Base-by-base conservation (phyloP, 2,113 vertebrate species). In the Prunella himalayana region DNA sequence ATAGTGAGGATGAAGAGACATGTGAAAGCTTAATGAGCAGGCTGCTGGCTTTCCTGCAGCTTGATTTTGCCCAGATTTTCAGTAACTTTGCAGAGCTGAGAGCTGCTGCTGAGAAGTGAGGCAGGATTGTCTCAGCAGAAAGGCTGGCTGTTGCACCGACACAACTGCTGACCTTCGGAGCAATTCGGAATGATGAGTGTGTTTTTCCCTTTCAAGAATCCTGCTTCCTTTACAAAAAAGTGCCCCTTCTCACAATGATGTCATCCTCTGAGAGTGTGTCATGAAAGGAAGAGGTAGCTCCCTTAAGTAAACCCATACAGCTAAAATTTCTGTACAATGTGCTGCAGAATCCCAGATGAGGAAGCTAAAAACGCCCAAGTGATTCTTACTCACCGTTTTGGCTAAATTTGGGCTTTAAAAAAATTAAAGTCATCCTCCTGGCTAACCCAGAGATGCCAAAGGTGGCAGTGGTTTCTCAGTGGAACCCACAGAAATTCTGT, bases 131-230 rank as follows among this genome's bases (percentile, higher is more conserved):
- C 66, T 88, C 39, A 59, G 84, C 53, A 89, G 73, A 66, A n/a
- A 71, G n/a, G 21, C 1, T 69, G 61, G 69, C 23, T 21, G 3
- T 37, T 39, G 23, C 54, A 24, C 23, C 0, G 0, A n/a, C 19
- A 17, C 21, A 73, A 56, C 3, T 8, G 51, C 63, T 88, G 90
- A 72, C 71, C 82, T 86, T 83, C 4, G 27, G 51, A 88, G 63
- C 47, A 54, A 60, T 83, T 66, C 73, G n/a, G 37, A 51, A 82
- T 57, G 28, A 65, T 49, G 31, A 75, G 15, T 28, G 9, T 30
- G 14, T 77, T 87, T 84, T 90, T 70, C 90, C 28, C 47, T 59
- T 86, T 86, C 51, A 93, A 64, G 64, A 75, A 59, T 66, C 51
- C 47, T 65, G 23, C 41, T 87, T 87, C 59, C 68, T 45, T 73